Base-by-base conservation (phyloP, 2,888 invertebrate species). In the Omphaloscelis lunosa region DNA sequence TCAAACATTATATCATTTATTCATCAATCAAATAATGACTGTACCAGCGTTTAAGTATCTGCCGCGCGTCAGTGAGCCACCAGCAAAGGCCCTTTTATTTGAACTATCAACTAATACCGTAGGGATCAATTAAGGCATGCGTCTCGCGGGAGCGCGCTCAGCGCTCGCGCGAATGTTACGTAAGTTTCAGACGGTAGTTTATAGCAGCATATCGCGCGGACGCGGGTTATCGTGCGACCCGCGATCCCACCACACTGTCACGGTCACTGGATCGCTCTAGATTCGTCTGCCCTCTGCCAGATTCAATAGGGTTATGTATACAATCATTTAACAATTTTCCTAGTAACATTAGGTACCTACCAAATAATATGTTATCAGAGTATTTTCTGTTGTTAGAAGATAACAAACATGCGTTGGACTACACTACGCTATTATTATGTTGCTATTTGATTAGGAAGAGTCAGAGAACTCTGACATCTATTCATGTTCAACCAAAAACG, bases 191-290 rank as follows among this genome's bases (percentile, higher is more conserved):
- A 2, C 41, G 39, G 23, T 71, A 45, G 51, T 53, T 27, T 12
- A 59, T 17, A 48, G 29, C 41, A 45, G 45, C 65, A 59, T n/a
- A 77, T 27, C 27, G 62, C 80, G 20, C 58, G 72, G 70, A n/a
- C 61, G 70, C 74, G 15, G 71, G 75, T 66, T 84, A 82, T 84
- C 85, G 75, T 41, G 56, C 77, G 70, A 39, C 63, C 83, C 48
- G 65, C 45, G 75, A 59, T 61, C 48, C 56, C 27, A 68, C 51
- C 58, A n/a, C 84, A 41, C 59, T 41, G 80, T 15, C 70, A 63
- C n/a, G 29, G 73, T 20, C 62, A 29, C 79, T 48, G 68, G 59
- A 56, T 59, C 39, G 17, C 79, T 70, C 58, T 45, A 51, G 48
- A 61, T 61, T 56, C 61, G 15, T 75, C 75, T 59, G 34, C 63